Conservation (phyloP, 2,797 vertebrate species). For the Kryptolebias ocellatus region DNA sequence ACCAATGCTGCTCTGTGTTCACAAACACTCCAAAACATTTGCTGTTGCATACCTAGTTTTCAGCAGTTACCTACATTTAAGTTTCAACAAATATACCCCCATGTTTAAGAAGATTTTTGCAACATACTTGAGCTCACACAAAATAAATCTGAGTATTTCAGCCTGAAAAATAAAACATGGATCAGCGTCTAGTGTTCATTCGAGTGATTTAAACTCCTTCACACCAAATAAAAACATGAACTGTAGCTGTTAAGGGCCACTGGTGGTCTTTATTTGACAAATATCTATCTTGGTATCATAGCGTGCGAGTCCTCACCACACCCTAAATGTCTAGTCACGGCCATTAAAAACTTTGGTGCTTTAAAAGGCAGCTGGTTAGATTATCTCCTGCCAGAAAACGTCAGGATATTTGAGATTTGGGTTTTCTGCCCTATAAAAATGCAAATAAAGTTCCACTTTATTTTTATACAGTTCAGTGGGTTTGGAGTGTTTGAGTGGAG, state of each 20-base stretch:
- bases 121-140: too few relatives aligned
- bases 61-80: too few relatives aligned
- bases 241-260: neutral
- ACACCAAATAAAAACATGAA: too few relatives aligned
- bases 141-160: too few relatives aligned
- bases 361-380: conserved; percentile 60
- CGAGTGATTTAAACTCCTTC: too few relatives aligned
- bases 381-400: conserved; percentile 60
- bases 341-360: conserved; percentile 47
- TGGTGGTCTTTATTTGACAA: conserved; percentile 2
- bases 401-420: conserved; percentile 56
- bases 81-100: too few relatives aligned
- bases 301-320: conserved; percentile 68
- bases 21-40: too few relatives aligned
- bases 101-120: too few relatives aligned
- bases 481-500: conserved; percentile 31
- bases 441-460: conserved; percentile 63
- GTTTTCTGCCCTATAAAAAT: conserved; percentile 69
- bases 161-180: too few relatives aligned
- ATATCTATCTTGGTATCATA: conserved; percentile 13
- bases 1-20: too few relatives aligned
- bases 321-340: conserved; percentile 42
- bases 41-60: too few relatives aligned
- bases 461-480: conserved; percentile 65
- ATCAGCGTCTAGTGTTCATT: too few relatives aligned